These are phyloP conservation scores for Bombus waltoni DNA, from an alignment of 1,140 invertebrate genomes.

Conservation along the genomic window DNA sequence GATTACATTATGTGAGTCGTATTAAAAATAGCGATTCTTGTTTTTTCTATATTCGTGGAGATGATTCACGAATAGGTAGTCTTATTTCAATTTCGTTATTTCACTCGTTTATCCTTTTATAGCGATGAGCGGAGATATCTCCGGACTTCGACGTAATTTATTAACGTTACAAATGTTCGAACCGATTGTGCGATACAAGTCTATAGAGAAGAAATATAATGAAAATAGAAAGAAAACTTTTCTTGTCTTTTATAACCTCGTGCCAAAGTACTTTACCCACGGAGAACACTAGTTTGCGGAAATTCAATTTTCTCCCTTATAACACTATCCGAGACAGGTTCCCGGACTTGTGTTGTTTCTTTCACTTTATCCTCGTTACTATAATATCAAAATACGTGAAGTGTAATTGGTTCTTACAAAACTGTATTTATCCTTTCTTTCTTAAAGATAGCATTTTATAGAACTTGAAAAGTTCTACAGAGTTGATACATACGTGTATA, in stretches of 20 bases:
- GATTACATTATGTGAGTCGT: no score
- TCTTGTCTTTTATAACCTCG: not conserved
- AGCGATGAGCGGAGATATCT: no score
- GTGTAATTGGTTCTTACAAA: not conserved
- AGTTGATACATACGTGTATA: no score
- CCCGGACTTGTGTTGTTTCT: not conserved
- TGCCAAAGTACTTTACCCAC: not conserved
- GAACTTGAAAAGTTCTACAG: no score
- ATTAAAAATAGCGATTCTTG: not conserved
- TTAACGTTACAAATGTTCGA: no score
- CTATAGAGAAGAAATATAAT: not conserved
- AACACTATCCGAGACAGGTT: not conserved
- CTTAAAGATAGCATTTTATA: no score
- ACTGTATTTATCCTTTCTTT: not conserved
- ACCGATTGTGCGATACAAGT: not conserved
- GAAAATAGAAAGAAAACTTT: not conserved
- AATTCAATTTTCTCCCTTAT: slow-evolving; percentile 7
- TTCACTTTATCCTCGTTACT: not conserved
- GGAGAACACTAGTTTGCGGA: not conserved
- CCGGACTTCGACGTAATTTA: no score
- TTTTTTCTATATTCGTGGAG: not conserved
- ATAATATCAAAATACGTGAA: not conserved
- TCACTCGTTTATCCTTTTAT: no score
- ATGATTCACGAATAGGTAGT: not conserved
- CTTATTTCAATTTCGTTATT: no score